Conservation (phyloP, 2,113 vertebrate species). For the Chauna torquata region DNA sequence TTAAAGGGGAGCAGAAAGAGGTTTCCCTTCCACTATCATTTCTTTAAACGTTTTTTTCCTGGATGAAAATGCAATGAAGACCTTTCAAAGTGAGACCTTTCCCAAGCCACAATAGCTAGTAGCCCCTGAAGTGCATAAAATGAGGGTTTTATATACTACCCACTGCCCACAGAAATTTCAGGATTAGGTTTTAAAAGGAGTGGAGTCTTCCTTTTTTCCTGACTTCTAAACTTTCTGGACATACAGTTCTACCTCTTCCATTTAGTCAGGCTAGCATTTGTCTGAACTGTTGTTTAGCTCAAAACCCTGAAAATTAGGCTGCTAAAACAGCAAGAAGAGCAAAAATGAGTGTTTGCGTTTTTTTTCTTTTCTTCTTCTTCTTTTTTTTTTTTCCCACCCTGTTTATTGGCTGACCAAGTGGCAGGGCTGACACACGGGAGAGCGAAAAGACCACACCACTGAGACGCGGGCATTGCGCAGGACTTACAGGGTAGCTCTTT, state of each 20-base stretch:
- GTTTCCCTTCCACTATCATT: neutral
- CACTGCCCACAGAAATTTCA: neutral
- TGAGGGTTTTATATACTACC: neutral
- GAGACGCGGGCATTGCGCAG: neutral
- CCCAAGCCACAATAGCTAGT: neutral
- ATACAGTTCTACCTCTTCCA: neutral
- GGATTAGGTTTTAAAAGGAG: neutral
- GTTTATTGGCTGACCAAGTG: neutral
- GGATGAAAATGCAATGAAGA: neutral
- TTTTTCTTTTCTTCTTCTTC: too few species aligned
- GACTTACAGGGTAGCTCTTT: neutral
- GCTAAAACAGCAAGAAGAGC: neutral
- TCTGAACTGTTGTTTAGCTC: neutral
- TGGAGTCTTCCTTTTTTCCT: neutral
- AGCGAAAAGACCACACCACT: neutral
- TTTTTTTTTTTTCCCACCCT: neutral
- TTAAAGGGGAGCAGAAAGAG: neutral
- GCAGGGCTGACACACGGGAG: neutral
- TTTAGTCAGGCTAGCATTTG: neutral
- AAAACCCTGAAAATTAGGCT: neutral
- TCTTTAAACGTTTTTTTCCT: too few species aligned
- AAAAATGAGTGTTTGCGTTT: neutral
- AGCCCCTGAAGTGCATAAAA: neutral
- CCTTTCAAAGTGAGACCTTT: neutral
- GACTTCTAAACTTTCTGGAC: neutral